Evolutionary conservation across 2,797 vertebrate genomes (phyloP).

Genomic region (Rhincodon typus): DNA sequence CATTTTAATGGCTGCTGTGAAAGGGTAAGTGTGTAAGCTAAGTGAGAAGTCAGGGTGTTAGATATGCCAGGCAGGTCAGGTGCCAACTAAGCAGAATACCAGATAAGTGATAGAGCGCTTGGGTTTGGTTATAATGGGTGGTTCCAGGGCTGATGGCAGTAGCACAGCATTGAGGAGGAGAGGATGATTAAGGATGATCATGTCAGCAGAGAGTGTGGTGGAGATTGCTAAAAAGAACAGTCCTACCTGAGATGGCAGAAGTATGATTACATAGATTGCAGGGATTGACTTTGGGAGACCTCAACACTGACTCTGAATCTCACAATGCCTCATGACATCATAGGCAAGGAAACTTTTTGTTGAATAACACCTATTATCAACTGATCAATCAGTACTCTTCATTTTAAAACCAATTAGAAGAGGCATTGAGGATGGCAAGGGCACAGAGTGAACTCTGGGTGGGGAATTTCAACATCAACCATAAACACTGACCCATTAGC

Average conservation of each 20-base stretch:
- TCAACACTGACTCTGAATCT: neutral
- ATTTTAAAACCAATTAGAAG: neutral
- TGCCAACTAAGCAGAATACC: no score
- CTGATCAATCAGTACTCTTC: neutral
- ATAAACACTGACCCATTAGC: neutral
- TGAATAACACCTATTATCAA: neutral
- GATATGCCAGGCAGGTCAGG: no score
- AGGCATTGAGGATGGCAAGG: neutral
- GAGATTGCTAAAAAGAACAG: neutral
- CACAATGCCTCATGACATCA: neutral
- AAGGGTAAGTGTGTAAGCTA: no score
- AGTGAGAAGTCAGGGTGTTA: no score
- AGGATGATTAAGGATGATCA: no score
- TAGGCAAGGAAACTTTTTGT: neutral
- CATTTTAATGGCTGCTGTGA: no score
- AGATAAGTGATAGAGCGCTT: no score
- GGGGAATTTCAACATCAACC: neutral
- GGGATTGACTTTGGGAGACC: neutral
- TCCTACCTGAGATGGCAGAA: neutral
- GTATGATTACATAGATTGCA: neutral
- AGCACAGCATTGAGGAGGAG: no score
- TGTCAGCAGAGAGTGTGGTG: no score
- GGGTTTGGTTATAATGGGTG: no score
- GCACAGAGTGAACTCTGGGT: neutral
- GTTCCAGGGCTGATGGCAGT: no score